These are phyloP conservation scores for Monochamus saltuarius DNA, from an alignment of 1,140 invertebrate genomes.

Conservation along the genomic window DNA sequence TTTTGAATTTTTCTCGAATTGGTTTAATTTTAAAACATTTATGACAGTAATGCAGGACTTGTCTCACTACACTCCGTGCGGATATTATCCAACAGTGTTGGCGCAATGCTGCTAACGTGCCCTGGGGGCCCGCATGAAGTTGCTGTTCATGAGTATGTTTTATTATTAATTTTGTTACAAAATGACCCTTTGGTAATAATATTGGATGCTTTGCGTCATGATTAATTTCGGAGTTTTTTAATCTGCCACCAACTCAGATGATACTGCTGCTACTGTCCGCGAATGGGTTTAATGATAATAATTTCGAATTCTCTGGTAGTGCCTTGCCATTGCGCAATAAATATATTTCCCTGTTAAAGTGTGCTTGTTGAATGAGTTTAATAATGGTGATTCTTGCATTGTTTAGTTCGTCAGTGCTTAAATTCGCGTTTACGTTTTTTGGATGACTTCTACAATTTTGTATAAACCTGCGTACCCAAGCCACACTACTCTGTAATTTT, in stretches of 20 bases:
- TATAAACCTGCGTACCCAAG: too few relatives aligned
- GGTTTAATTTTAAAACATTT: conserved; percentile 5
- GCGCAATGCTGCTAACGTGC: conserved; percentile 18
- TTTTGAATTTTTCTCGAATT: conserved; percentile 30
- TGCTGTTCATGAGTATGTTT: conserved; percentile 25
- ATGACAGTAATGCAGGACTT: conserved; percentile 19
- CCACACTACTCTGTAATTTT: too few relatives aligned
- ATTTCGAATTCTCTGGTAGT: too few relatives aligned
- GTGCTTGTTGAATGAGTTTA: too few relatives aligned
- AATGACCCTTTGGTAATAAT: conserved; percentile 28
- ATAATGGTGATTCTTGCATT: too few relatives aligned
- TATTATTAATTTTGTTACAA: conserved; percentile 29
- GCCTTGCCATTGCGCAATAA: too few relatives aligned
- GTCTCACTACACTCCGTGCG: conserved; percentile 17
- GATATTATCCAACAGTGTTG: conserved; percentile 25
- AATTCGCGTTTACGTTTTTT: too few relatives aligned
- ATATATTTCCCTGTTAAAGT: too few relatives aligned
- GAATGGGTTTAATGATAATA: too few relatives aligned
- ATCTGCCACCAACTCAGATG: conserved; percentile 31
- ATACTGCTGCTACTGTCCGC: too few relatives aligned
- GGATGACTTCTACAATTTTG: too few relatives aligned
- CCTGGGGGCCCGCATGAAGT: conserved; percentile 17
- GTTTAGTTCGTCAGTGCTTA: too few relatives aligned
- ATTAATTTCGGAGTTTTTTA: conserved; percentile 31
- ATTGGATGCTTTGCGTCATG: conserved; percentile 32